Evolutionary conservation across 2,797 vertebrate species (phyloP), one percentile per base, ranked within the genome.

Genomic region (Gobionotothen gibberifrons): DNA sequence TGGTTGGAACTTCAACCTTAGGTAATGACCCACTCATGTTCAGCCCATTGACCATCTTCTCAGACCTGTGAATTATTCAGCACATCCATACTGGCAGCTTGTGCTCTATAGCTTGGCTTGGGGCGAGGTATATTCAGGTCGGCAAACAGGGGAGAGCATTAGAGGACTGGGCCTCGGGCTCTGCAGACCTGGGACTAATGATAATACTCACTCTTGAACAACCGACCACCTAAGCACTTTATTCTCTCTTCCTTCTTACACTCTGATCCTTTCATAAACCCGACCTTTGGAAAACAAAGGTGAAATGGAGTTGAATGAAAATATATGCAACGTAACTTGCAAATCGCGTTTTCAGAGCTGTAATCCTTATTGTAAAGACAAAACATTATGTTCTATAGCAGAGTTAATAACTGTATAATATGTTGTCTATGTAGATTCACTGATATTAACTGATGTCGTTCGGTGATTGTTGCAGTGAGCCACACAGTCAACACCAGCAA

Each of bases 41-140:
- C 51, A 47, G 52, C 53, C 47, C 48, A 44, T 46, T 80, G 77
- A 69, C 77, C 64, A 29, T 79, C 58, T 67, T 17, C 55, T n/a
- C 62, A 43, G 0, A 61, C 54, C 40, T 71, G 44, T 86, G 72
- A 87, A 85, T 90, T 81, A 90, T 90, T 81, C 78, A 88, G 56
- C 55, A 36, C 67, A 69, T 73, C 72, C 69, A 65, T 81, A 59
- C 56, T 63, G 17, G 43, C 66, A 74, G 69, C 52, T 59, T 74
- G 76, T 79, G 61, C 73, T 83, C 67, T 75, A 57, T 70, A 64
- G 64, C 57, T 93, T 89, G 85, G 84, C 79, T 74, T 9, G 49
- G 56, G 79, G 82, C 69, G 59, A 82, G 68, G 47, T 80, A 47
- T 80, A 67, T 80, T 61, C 65, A 81, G 65, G 74, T 67, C 77